Base-by-base conservation (phyloP, 2,888 invertebrate genomes). In the Polietes domitor region DNA sequence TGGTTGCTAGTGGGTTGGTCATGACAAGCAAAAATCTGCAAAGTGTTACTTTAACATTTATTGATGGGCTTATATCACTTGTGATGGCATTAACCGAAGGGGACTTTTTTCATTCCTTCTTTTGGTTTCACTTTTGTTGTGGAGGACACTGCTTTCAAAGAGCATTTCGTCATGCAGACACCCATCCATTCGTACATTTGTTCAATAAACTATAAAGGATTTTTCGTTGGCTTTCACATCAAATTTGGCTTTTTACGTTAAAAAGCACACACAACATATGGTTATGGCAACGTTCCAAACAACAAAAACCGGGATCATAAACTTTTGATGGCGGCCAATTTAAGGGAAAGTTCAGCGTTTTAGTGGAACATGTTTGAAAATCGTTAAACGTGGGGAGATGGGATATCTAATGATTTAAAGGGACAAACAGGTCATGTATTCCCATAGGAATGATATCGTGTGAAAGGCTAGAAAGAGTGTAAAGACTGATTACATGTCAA, bases 31-130 rank as follows among this genome's bases (percentile, higher is more conserved):
- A 68, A 43, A 68, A 68, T 68, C 68, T 24, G 68, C 21, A 68
- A 68, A 68, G 68, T 68, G 68, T 65, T 75, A 50, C 55, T 76
- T 53, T 74, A 53, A 43, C 37, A 58, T 70, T 71, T 71, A 80
- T 78, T 75, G 50, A 80, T 72, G 75, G 72, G 50, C 58, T 84
- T 61, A 61, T 75, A 55, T 75, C 50, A 53, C 15, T 77, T 72
- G 37, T n/a, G 65, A 21, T 78, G 75, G 78, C 77, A 80, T 77
- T 58, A 68, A 77, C 65, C 65, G 37, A 76, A 19, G 17, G 75
- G 65, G 77, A 80, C 58, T 75, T 50, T 15, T 53, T 63, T 61
- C n/a, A n/a, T n/a, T n/a, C n/a, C n/a, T n/a, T n/a, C n/a, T 32
- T 53, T 26, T 55, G 17, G 1, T 17, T 37, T 61, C 24, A n/a